Percentiles rank a stretch among this genome's conserved stretches.
These are phyloP conservation scores for Ommatoiulus sabulosus DNA, from an alignment of 2,888 invertebrate species.

Conservation along the genomic window DNA sequence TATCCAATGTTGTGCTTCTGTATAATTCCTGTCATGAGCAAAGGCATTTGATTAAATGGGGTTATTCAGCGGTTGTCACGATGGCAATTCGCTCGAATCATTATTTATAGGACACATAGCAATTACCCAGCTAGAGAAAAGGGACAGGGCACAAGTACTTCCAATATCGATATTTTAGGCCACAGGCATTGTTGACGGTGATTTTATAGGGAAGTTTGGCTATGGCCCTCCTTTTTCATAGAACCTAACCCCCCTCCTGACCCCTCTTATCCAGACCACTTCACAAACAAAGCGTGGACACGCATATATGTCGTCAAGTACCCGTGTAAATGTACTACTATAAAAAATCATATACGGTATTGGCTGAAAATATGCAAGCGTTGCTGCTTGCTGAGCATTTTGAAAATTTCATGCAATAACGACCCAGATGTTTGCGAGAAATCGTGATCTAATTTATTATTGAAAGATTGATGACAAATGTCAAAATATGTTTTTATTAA, in stretches of 20 bases:
- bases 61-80: slow-evolving; percentile 10
- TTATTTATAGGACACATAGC: slow-evolving; percentile 19
- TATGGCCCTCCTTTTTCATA: background rate
- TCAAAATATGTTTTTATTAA: no score
- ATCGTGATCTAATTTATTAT: background rate
- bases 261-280: background rate
- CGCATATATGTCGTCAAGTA: slow-evolving; percentile 19
- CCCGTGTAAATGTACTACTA: background rate
- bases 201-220: background rate
- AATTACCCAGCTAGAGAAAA: background rate
- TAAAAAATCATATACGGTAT: background rate
- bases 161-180: slow-evolving; percentile 2
- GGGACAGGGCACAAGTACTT: background rate
- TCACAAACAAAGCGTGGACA: background rate
- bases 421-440: background rate
- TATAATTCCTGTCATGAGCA: background rate
- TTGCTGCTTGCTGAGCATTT: background rate
- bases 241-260: background rate
- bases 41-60: background rate
- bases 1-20: background rate
- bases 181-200: background rate
- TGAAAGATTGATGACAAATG: background rate
- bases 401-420: background rate
- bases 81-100: slow-evolving; percentile 19
- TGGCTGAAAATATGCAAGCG: background rate